Conservation (phyloP, 2,113 vertebrate species). For the Cynocephalus volans region DNA sequence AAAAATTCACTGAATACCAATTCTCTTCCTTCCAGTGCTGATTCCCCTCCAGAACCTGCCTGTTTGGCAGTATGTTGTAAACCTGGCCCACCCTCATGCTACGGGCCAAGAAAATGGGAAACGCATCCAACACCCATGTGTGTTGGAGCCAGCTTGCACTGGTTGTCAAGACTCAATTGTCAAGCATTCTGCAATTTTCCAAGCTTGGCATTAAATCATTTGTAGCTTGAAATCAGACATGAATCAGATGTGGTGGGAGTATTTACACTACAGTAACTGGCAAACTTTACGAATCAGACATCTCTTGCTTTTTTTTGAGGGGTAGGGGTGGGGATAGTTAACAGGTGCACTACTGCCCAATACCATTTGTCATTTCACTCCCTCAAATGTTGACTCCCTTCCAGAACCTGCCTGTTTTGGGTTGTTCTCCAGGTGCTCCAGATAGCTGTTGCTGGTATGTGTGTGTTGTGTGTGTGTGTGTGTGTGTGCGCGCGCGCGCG, state of each 20-base stretch:
- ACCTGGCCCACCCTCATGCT: fast-evolving
- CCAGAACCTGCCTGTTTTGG: fast-evolving
- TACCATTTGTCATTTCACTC: fast-evolving
- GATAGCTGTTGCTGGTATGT: not conserved
- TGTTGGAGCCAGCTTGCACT: not conserved
- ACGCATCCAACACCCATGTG: fast-evolving
- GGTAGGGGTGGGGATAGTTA: too few species aligned
- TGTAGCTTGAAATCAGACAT: not conserved
- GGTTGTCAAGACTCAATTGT: not conserved
- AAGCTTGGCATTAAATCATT: not conserved
- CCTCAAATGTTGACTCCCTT: not conserved
- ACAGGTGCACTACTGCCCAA: fast-evolving
- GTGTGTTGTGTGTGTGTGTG: fast-evolving
- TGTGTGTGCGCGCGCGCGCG: fast-evolving
- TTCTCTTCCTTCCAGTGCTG: too few species aligned
- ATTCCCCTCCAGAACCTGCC: not conserved
- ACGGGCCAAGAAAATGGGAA: not conserved
- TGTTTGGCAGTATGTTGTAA: too few species aligned
- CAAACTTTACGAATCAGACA: not conserved
- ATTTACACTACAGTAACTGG: fast-evolving
- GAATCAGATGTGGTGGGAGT: not conserved
- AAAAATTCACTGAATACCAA: fast-evolving
- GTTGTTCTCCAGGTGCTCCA: too few species aligned
- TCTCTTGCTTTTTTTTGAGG: too few species aligned
- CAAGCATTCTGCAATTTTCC: not conserved